Conservation (phyloP, 2,113 vertebrate species). For the Helogale parvula region DNA sequence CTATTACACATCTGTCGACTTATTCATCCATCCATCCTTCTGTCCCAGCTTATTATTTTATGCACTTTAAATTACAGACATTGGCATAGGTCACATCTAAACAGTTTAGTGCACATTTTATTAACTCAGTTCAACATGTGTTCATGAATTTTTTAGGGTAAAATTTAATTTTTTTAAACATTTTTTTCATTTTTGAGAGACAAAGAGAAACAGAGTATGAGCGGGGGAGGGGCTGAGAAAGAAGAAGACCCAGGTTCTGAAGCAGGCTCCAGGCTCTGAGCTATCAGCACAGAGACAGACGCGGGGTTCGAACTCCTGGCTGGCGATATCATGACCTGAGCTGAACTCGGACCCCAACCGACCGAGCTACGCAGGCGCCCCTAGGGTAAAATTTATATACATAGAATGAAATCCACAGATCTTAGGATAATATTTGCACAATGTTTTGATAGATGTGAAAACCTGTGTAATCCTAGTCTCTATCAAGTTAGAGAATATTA, state of each 20-base stretch:
- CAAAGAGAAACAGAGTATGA: too few relatives aligned
- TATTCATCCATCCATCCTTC: background rate
- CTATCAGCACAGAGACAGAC: too few relatives aligned
- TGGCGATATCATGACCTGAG: too few relatives aligned
- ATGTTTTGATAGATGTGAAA: background rate
- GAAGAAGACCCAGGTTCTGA: too few relatives aligned
- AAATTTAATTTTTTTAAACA: background rate
- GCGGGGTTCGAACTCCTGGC: too few relatives aligned
- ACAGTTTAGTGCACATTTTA: background rate
- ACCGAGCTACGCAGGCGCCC: too few relatives aligned
- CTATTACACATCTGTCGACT: background rate
- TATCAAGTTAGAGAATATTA: background rate
- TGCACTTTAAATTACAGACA: background rate
- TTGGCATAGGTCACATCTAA: background rate
- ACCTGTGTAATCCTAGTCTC: background rate
- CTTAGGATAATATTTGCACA: background rate
- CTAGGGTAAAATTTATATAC: background rate
- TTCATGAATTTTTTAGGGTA: slow-evolving; percentile 11
- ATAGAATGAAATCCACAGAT: background rate
- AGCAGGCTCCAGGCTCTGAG: too few relatives aligned
- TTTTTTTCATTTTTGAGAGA: too few relatives aligned
- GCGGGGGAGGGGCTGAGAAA: too few relatives aligned
- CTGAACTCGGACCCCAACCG: too few relatives aligned
- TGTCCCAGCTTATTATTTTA: background rate
- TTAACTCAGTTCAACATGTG: background rate